Conservation (phyloP, 2,888 invertebrate genomes). For the Apeira syringaria region DNA sequence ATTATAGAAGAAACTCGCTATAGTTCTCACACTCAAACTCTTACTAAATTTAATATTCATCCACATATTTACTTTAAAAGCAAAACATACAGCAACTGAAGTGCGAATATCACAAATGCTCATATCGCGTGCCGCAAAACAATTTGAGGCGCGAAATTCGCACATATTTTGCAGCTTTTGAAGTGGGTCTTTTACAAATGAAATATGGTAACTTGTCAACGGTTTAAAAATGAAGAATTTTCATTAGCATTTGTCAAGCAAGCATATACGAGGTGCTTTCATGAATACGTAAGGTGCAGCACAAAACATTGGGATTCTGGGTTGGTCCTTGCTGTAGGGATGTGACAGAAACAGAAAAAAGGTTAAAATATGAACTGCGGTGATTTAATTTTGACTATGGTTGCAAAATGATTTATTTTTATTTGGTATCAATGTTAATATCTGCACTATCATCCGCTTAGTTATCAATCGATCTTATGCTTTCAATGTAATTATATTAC, state of each 20-base stretch:
- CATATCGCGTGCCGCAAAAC: constrained; percentile 21
- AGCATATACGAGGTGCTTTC: constrained; percentile 6
- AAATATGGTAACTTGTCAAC: constrained; percentile 18
- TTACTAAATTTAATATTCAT: too few relatives aligned
- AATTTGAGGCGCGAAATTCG: constrained; percentile 18
- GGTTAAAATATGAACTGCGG: too few relatives aligned
- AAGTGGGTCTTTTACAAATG: constrained; percentile 19
- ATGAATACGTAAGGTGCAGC: constrained; percentile 11
- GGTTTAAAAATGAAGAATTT: constrained; percentile 13
- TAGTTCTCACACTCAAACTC: too few relatives aligned
- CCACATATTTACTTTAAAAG: neutral
- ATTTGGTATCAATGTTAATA: too few relatives aligned
- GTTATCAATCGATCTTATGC: too few relatives aligned
- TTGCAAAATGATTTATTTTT: too few relatives aligned
- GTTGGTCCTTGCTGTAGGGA: constrained; percentile 3
- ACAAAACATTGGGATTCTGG: constrained; percentile 4
- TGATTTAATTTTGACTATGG: too few relatives aligned
- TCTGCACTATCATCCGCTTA: too few relatives aligned
- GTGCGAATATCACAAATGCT: constrained; percentile 14
- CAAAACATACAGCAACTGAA: neutral
- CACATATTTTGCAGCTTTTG: constrained; percentile 19
- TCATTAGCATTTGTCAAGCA: constrained; percentile 21
- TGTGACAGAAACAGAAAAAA: neutral
- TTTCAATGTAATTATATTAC: too few relatives aligned
- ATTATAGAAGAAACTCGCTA: too few relatives aligned